Base-by-base conservation (phyloP, 2,113 vertebrate species). In the Anoplopoma fimbria region DNA sequence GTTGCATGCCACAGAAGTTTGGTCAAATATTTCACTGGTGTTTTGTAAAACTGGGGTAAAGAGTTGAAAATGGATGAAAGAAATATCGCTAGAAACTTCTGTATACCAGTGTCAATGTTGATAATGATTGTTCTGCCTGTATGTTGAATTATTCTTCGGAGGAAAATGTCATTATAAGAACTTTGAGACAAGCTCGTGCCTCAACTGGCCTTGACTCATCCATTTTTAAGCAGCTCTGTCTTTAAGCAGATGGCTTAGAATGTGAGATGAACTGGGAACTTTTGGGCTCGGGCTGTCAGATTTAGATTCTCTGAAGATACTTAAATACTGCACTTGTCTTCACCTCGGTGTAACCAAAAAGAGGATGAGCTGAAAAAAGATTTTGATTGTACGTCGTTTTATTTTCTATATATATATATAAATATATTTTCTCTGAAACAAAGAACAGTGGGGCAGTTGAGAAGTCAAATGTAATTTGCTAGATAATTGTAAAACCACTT, bases 281-380 rank as follows among this genome's bases (percentile, higher is more conserved):
- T 87, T 84, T 69, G 53, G 83, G 36, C 9, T 68, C 4, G 65
- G 71, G 68, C 68, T 49, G 77, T 88, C 45, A 13, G 75, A 75
- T 72, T 80, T 45, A 60, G 62, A 74, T 53, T 88, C 82, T 87
- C 53, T 65, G 75, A 77, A 57, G 58, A 76, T n/a, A 77, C 69
- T 61, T 71, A 57, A 82, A 75, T 64, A 73, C 89, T 91, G 93
- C 90, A 92, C 92, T 92, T 87, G 86, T 87, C 88, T 91, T 91
- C 82, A 68, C 89, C 83, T 89, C 73, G 63, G 64, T 89, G 83
- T 88, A 75, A 86, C 60, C 79, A 73, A 91, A n/a, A 79, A 73
- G 79, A 85, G 74, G 83, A 84, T 69, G 86, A 87, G 29, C 81
- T 69, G 71, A 90, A 85, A 85, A n/a, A 84, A 36, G 23, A 72